Percentiles rank a stretch among this genome's conserved stretches.
Conservation (phyloP, 2,888 invertebrate species). For the Drosophila prolongata region DNA sequence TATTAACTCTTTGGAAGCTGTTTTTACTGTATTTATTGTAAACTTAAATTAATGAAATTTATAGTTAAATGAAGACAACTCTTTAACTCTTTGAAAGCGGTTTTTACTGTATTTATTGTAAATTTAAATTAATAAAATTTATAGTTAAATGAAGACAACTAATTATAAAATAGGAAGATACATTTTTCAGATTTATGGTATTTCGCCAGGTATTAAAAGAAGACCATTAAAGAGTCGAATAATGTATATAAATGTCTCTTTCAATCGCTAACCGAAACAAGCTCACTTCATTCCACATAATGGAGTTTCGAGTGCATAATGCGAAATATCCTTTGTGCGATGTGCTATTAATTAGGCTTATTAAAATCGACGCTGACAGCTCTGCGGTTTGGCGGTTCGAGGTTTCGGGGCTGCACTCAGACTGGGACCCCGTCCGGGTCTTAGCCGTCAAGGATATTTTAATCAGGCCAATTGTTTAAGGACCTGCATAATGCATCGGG, state of each 20-base stretch:
- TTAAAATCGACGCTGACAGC: conserved; percentile 68
- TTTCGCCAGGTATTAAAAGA: too few species aligned
- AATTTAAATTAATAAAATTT: too few species aligned
- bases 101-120: too few species aligned
- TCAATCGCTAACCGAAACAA: conserved; percentile 1
- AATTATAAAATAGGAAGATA: too few species aligned
- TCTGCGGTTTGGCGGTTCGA: conserved; percentile 51
- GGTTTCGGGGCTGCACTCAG: conserved; percentile 26
- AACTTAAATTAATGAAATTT: too few species aligned
- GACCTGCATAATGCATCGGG: conserved; percentile 60
- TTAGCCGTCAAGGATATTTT: conserved; percentile 64
- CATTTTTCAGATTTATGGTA: too few species aligned
- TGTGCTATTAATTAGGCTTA: conserved; percentile 71
- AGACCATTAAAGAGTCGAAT: too few species aligned
- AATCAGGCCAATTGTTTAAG: conserved; percentile 75
- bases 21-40: too few species aligned
- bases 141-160: too few species aligned
- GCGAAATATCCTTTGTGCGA: conserved; percentile 48
- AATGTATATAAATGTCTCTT: conserved; percentile 11
- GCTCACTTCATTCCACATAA: conserved; percentile 19
- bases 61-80: too few species aligned
- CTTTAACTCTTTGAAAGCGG: too few species aligned
- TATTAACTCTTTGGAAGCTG: too few species aligned
- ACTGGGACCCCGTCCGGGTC: conserved; percentile 8
- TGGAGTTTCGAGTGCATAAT: conserved; percentile 46